Conservation (phyloP, 2,888 invertebrate species). For the Petrolisthes cinctipes region DNA sequence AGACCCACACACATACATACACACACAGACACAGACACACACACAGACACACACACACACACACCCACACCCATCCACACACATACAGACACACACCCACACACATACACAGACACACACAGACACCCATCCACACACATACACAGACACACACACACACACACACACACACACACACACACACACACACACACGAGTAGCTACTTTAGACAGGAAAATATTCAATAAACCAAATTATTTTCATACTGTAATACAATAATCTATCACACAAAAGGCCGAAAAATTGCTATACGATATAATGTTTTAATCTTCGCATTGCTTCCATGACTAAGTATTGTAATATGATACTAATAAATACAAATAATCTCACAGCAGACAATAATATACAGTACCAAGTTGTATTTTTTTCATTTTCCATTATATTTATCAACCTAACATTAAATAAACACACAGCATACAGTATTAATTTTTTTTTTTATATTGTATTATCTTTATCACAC, state of each 20-base stretch:
- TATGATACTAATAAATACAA: no score
- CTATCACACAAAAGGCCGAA: neutral
- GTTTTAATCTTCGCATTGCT: no score
- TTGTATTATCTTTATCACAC: no score
- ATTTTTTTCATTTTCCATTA: no score
- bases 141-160: neutral
- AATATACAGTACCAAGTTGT: no score
- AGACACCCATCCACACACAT: constrained; percentile 18
- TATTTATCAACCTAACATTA: no score
- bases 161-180: constrained; percentile 10
- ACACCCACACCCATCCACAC: constrained; percentile 3
- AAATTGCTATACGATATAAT: no score
- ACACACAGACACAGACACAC: constrained; percentile 23
- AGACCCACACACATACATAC: constrained; percentile 14
- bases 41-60: neutral
- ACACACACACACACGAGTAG: constrained; percentile 1
- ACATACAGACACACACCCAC: constrained; percentile 17
- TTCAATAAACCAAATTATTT: neutral
- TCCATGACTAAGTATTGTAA: no score
- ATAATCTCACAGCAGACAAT: no score
- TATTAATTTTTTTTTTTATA: no score
- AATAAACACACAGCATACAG: no score
- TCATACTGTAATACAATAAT: neutral
- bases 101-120: constrained; percentile 25
- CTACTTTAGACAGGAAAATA: neutral